These are phyloP conservation scores for Sebastes hubbsi DNA, from an alignment of 2,797 vertebrate species.

Conservation along the genomic window DNA sequence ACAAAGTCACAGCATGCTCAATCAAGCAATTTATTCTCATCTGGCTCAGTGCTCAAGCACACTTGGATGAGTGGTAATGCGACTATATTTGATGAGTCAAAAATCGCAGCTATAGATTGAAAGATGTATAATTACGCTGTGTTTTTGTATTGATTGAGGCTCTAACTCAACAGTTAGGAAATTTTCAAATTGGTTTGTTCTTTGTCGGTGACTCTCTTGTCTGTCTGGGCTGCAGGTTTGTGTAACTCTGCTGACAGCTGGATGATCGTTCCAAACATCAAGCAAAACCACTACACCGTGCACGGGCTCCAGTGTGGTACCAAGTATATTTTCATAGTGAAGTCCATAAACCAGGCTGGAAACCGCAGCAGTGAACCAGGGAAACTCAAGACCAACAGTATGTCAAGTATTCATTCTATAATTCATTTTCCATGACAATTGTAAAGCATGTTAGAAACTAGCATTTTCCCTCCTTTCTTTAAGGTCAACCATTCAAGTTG, in stretches of 20 bases:
- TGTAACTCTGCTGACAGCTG: conserved; percentile 99
- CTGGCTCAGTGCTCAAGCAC: conserved; percentile 43
- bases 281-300: conserved; percentile 98
- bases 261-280: conserved; percentile 99
- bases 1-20: conserved; percentile 61
- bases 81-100: conserved; percentile 39
- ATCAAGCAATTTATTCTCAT: conserved; percentile 63
- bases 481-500: conserved; percentile 98
- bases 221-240: conserved; percentile 85
- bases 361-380: conserved; percentile 94
- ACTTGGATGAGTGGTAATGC: conserved; percentile 30
- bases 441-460: not conserved
- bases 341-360: conserved; percentile 98
- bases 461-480: not conserved
- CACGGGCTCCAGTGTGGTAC: conserved; percentile 97
- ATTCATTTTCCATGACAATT: not conserved
- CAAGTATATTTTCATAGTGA: conserved; percentile 97
- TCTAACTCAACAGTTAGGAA: not conserved
- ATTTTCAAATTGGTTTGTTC: not conserved
- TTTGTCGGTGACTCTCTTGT: conserved; percentile 22
- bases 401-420: conserved; percentile 52
- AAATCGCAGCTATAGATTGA: conserved; percentile 37
- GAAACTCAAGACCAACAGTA: conserved; percentile 98
- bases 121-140: not conserved
- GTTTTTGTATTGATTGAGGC: conserved; percentile 3